Percentiles rank a stretch among this genome's conserved stretches.
Evolutionary conservation across 1,140 invertebrate genomes (phyloP).

Genomic region (Drosophila dunni): DNA sequence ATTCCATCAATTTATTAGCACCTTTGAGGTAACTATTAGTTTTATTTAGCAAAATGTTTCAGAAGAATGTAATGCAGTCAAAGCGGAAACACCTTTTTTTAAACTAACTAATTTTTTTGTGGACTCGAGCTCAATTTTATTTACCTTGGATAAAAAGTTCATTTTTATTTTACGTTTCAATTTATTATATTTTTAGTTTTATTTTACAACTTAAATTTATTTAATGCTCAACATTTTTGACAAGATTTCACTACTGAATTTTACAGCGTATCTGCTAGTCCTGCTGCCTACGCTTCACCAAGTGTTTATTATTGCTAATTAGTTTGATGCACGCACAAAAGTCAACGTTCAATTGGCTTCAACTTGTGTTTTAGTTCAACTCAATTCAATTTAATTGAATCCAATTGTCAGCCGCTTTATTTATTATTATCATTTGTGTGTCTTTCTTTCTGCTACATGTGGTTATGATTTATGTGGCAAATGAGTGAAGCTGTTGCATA

Average conservation of each 20-base stretch:
- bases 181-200: too few species aligned
- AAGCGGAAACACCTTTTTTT: too few species aligned
- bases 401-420: constrained; percentile 18
- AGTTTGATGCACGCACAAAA: constrained; percentile 47
- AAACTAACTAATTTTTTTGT: too few species aligned
- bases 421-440: not conserved
- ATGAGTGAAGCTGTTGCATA: constrained; percentile 32
- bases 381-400: constrained; percentile 28
- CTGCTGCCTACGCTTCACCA: not conserved
- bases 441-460: not conserved
- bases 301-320: constrained; percentile 47
- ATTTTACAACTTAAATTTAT: too few species aligned
- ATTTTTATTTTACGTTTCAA: too few species aligned
- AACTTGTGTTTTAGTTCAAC: constrained; percentile 26
- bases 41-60: too few species aligned
- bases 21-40: too few species aligned
- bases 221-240: too few species aligned
- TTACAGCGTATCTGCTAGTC: not conserved
- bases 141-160: too few species aligned
- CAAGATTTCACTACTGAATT: not conserved
- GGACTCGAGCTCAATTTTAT: too few species aligned
- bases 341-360: constrained; percentile 35
- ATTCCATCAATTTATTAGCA: too few species aligned
- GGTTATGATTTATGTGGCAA: constrained; percentile 34
- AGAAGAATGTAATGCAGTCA: too few species aligned